Evolutionary conservation across 2,888 invertebrate genomes (phyloP).

Genomic region (Chironomus tentans): DNA sequence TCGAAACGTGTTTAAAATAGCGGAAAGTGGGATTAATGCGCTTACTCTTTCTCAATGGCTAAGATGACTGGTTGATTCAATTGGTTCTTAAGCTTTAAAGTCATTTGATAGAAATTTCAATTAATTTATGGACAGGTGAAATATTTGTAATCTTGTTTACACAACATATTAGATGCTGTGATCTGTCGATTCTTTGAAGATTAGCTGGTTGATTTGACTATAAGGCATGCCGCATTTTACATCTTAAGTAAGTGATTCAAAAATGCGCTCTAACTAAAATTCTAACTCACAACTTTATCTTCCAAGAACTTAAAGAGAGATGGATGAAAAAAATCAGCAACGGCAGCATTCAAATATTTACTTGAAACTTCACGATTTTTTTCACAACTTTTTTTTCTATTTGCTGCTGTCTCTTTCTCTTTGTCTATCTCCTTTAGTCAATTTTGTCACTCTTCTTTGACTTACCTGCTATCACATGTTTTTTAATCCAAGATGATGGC

Average conservation of each 20-base stretch:
- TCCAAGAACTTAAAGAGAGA: neutral
- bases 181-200: too few species aligned
- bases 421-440: too few species aligned
- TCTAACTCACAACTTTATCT: neutral
- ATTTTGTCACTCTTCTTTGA: neutral
- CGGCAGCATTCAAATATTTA: constrained; percentile 14
- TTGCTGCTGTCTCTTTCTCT: neutral
- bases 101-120: neutral
- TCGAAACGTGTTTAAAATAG: too few species aligned
- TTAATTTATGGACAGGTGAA: neutral
- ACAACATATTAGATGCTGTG: too few species aligned
- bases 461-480: neutral
- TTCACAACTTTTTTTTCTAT: constrained; percentile 11
- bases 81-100: neutral
- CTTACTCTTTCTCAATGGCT: too few species aligned
- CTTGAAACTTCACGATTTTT: constrained; percentile 19
- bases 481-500: neutral
- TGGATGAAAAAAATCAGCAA: neutral
- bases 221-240: too few species aligned
- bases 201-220: too few species aligned
- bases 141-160: too few species aligned
- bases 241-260: too few species aligned
- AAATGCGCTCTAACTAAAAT: neutral
- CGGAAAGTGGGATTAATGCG: too few species aligned
- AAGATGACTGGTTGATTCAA: too few species aligned